Evolutionary conservation across 2,888 invertebrate species (phyloP), one percentile per base, ranked within the genome.

Genomic region (Coelinius sp.): DNA sequence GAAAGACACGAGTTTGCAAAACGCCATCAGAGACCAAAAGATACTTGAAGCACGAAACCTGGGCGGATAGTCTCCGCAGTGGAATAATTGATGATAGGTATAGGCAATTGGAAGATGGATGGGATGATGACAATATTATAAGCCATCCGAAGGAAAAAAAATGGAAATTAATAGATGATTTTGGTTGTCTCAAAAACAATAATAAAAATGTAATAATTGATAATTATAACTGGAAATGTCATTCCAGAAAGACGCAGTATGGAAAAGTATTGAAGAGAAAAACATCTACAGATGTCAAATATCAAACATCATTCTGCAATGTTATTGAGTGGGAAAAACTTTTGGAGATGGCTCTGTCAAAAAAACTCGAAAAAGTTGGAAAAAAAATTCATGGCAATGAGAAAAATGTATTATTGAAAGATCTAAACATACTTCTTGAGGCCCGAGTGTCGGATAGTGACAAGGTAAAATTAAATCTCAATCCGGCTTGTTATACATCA

Each of bases 311-410:
- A 49, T 75, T 79, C 17, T 78, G 78, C 73, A 81, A 85, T 25
- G 82, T 81, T 52, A 84, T 90, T 53, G 89, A 90, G 44, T 91
- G 91, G 91, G 89, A 89, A 77, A 89, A 90, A 81, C 84, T 92
- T 75, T 88, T 91, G 80, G 90, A 91, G 81, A 87, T 91, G 84
- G 90, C 91, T 49, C 84, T 91, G 77, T 89, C 90, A 87, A 88
- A 90, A 84, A 89, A 90, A 87, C 90, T 86, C 78, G 84, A 78
- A 35, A 78, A 75, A 77, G 71, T 49, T 52, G 77, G 70, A 75
- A 76, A 68, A 49, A 73, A 71, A 63, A 38, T n/a, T n/a, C n/a
- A n/a, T n/a, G n/a, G n/a, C n/a, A n/a, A 35, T 20, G 41, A 49
- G 24, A 72, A 73, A 70, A 79, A 75, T 67, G 73, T 76, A 63